Base-by-base conservation (phyloP, 2,113 vertebrate genomes). In the Prunella fulvescens region DNA sequence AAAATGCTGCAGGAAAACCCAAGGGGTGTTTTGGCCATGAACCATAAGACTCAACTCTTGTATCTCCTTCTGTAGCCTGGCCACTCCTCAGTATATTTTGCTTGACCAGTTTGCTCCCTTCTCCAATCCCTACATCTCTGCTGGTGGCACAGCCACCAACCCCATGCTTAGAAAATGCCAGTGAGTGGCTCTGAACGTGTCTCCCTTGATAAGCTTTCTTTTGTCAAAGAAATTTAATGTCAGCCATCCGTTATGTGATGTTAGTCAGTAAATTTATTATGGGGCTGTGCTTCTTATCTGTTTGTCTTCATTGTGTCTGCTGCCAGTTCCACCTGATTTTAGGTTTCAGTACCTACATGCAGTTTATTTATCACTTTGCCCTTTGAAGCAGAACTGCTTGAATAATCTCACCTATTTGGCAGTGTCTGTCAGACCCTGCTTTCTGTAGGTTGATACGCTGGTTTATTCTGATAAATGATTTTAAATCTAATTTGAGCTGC, bases 271-370 rank as follows among this genome's bases (percentile, higher is more conserved):
- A 76, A 82, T 95, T 90, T 84, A 77, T 95, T 82, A 89, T 7
- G 4, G 78, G 53, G 23, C 73, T 4, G 3, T 81, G 86, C 25
- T 66, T 85, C 76, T 62, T 53, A 12, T 62, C 81, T 91, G 81
- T 92, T 95, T 91, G 60, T 91, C 94, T 93, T 97, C 89, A 71
- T 93, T 73, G 86, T 2, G 6, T 62, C 83, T 90, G 56, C 91
- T 92, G 84, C 89, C 0, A 0, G 78, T 95, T 94, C 90, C 79
- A 73, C 87, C 71, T 90, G 81, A 82, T 91, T 92, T 88, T 90
- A 47, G 74, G 73, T 90, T 86, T 92, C 93, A 67, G 89, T 88
- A 80, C 81, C 80, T 66, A n/a, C 9, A 1, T 61, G 60, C 44
- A 71, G 90, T 73, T 4, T 89, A 80, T 93, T 94, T 96, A 80